Percentiles rank a stretch among this genome's conserved stretches.
These are phyloP conservation scores for Araneus ventricosus DNA, from an alignment of 1,140 invertebrate genomes.

Conservation along the genomic window DNA sequence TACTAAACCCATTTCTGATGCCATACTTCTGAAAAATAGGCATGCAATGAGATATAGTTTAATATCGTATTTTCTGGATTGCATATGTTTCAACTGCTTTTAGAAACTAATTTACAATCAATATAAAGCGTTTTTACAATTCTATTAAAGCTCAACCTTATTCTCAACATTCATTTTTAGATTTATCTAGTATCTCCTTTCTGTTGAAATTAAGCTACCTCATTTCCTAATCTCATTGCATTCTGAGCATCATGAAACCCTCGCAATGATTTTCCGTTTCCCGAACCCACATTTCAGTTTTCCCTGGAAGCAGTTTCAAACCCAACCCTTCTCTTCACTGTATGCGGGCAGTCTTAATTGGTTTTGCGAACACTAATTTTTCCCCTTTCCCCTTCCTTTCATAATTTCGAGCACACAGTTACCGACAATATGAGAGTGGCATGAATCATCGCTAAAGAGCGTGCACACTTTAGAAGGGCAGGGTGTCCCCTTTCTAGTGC, in stretches of 20 bases:
- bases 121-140: neutral
- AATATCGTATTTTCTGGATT: too few species aligned
- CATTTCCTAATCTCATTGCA: slow-evolving; percentile 10
- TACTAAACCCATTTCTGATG: too few species aligned
- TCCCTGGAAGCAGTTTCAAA: neutral
- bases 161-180: neutral
- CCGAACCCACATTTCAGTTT: neutral
- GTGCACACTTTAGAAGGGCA: neutral
- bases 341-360: slow-evolving; percentile 10
- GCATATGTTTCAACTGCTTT: too few species aligned
- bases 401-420: slow-evolving; percentile 23
- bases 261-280: neutral
- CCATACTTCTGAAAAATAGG: too few species aligned
- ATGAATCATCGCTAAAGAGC: slow-evolving; percentile 43
- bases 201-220: neutral
- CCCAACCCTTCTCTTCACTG: neutral
- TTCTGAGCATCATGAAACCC: neutral
- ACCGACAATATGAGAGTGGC: neutral
- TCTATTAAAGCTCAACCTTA: neutral
- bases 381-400: slow-evolving; percentile 7
- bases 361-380: slow-evolving; percentile 43
- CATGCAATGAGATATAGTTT: too few species aligned
- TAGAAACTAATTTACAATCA: too few species aligned
- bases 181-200: neutral
- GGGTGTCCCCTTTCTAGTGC: neutral